Base-by-base conservation (phyloP, 1,140 invertebrate species). In the Drosophila kurseongensis region DNA sequence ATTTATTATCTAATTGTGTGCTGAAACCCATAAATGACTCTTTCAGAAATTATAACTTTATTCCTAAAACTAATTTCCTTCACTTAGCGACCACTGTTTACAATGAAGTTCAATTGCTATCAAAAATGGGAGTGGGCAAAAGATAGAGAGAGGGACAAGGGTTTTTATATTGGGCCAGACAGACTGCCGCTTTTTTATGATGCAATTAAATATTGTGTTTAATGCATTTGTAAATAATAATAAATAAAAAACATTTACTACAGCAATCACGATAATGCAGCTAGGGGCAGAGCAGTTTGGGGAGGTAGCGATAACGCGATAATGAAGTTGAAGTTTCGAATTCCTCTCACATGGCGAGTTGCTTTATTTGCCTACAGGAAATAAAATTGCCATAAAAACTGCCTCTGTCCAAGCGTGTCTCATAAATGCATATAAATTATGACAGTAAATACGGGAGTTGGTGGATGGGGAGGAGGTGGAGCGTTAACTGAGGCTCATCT, bases 171-270 rank as follows among this genome's bases (percentile, higher is more conserved):
- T 55, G 54, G 38, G 45, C 44, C 60, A 68, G 80, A 83, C 71
- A 74, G 56, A 54, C 42, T 42, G 56, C 55, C 68, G 55, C 57
- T 62, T 60, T 56, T 54, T 73, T 79, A 32, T 48, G 77, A 62
- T 55, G 84, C 84, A 88, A 88, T 88, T 88, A 89, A 88, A 88
- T 84, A 83, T 84, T 71, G 76, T 89, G 84, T 84, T 88, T 88
- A 88, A 88, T 89, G 84, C 84, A 80, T 88, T 84, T 84, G 83
- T 84, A 88, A 88, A 88, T 88, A 88, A 88, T 76, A 83, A 85
- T 84, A 82, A 84, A 84, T 73, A 68, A 84, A 84, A 85, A 68
- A 68, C 81, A 85, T 76, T 84, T 80, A 84, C 76, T 80, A 79
- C 81, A 61, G 66, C 80, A 79, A 85, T 84, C 80, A 66, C 59